Evolutionary conservation across 1,140 invertebrate genomes (phyloP).

Genomic region (Drosophila orena): DNA sequence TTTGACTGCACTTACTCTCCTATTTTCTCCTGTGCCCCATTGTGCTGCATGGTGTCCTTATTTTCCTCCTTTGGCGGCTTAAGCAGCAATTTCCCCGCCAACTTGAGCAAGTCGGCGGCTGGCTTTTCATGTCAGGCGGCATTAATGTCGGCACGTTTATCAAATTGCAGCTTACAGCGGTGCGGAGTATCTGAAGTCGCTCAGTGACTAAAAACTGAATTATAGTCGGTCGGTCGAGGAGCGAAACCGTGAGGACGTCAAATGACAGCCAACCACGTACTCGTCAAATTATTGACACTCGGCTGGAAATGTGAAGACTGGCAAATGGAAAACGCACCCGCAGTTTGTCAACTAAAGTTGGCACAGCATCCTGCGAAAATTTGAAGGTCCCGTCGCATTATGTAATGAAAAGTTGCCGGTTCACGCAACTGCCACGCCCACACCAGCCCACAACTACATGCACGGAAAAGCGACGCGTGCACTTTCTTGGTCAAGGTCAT

Average conservation of each 20-base stretch:
- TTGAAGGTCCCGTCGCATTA: constrained; percentile 47
- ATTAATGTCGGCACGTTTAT: constrained; percentile 77
- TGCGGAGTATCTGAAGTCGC: constrained; percentile 21
- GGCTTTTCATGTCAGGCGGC: constrained; percentile 62
- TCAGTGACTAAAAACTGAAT: constrained; percentile 39
- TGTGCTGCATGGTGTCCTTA: constrained; percentile 33
- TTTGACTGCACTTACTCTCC: background rate
- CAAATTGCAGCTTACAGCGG: constrained; percentile 68
- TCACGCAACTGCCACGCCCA: constrained; percentile 51
- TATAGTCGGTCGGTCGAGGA: constrained; percentile 21
- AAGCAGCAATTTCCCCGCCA: constrained; percentile 34
- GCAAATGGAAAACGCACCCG: constrained; percentile 14
- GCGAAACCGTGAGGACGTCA: constrained; percentile 34
- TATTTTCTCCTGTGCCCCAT: background rate
- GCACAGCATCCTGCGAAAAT: constrained; percentile 27
- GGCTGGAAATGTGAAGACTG: background rate
- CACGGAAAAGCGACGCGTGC: constrained; percentile 6
- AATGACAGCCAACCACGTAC: constrained; percentile 51
- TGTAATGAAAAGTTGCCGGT: constrained; percentile 58
- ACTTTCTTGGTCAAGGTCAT: constrained; percentile 71
- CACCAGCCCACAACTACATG: background rate
- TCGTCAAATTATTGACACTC: constrained; percentile 55
- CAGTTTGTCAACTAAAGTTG: constrained; percentile 26
- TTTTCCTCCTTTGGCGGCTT: constrained; percentile 20
- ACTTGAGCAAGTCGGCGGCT: constrained; percentile 26